These are phyloP conservation scores for Crepidodera aurea DNA, from an alignment of 2,888 invertebrate genomes.

Conservation along the genomic window DNA sequence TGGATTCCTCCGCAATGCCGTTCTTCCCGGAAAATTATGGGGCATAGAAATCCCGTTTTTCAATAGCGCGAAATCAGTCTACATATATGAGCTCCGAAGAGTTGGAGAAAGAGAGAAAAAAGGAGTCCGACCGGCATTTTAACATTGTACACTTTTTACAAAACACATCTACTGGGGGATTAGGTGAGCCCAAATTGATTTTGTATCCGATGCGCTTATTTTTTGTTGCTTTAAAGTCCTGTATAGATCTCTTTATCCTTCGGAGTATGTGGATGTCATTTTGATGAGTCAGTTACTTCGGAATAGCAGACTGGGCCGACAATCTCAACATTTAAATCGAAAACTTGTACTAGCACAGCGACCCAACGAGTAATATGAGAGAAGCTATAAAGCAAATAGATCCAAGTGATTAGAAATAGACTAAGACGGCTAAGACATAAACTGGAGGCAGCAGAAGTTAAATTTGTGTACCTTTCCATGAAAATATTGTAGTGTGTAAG, in stretches of 20 bases:
- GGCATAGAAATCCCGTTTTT: conserved; percentile 46
- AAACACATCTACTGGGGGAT: conserved; percentile 11
- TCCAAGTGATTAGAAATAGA: no score
- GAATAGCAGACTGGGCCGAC: neutral
- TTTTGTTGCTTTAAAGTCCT: conserved; percentile 5
- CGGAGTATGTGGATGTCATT: conserved; percentile 7
- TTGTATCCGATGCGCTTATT: conserved; percentile 11
- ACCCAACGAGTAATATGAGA: no score
- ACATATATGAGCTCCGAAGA: neutral
- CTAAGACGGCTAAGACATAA: no score
- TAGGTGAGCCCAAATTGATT: conserved; percentile 1
- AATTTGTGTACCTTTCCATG: no score
- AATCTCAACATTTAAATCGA: conserved; percentile 2
- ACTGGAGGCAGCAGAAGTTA: no score
- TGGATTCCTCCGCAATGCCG: conserved; percentile 47
- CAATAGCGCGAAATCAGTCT: conserved; percentile 26
- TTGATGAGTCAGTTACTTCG: conserved; percentile 4
- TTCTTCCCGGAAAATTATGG: conserved; percentile 45
- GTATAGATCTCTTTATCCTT: conserved; percentile 10
- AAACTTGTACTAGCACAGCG: no score
- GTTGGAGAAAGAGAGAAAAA: neutral
- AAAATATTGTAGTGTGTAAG: no score
- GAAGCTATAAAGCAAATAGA: no score
- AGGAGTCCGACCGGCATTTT: neutral
- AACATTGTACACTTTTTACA: conserved; percentile 11